These are phyloP conservation scores for Stenodera caucasica DNA, from an alignment of 2,888 invertebrate species.

Conservation along the genomic window DNA sequence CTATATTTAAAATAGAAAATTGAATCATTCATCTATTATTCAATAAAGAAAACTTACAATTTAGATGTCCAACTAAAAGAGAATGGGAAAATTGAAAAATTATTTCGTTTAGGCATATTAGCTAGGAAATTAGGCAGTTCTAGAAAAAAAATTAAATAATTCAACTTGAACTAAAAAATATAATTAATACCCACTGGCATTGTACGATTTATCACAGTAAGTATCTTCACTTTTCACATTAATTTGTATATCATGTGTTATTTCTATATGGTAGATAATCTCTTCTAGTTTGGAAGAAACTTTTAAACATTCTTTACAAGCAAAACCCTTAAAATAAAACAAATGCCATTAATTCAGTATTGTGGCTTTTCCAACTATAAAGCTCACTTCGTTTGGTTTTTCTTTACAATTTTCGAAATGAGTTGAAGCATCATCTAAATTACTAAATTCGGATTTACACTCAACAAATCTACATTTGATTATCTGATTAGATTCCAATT, in stretches of 20 bases:
- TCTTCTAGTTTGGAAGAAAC: constrained; percentile 35
- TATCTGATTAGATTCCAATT: constrained; percentile 39
- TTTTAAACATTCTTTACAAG: constrained; percentile 46
- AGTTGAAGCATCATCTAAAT: constrained; percentile 39
- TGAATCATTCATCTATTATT: too few relatives aligned
- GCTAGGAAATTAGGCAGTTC: constrained; percentile 33
- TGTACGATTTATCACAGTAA: constrained; percentile 25
- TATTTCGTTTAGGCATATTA: constrained; percentile 5
- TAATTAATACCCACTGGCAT: constrained; percentile 16
- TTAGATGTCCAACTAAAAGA: constrained; percentile 44
- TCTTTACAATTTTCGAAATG: constrained; percentile 47
- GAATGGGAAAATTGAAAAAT: constrained; percentile 23
- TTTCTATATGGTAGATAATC: constrained; percentile 40
- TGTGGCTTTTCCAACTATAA: too few relatives aligned
- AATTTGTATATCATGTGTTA: constrained; percentile 30
- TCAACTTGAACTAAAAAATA: too few relatives aligned
- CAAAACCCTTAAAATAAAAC: constrained; percentile 45
- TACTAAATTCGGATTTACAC: constrained; percentile 46
- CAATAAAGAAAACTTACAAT: constrained; percentile 48
- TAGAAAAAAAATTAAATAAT: constrained; percentile 27
- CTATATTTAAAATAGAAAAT: constrained; percentile 39
- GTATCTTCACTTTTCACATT: constrained; percentile 23
- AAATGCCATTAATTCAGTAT: too few relatives aligned
- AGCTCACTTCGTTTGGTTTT: constrained; percentile 39
- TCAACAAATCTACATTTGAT: constrained; percentile 46